Percentiles rank a stretch among this genome's conserved stretches.
phyloP scores from a whole-genome alignment of 2,113 vertebrate genomes.

The Mirounga angustirostris region DNA sequence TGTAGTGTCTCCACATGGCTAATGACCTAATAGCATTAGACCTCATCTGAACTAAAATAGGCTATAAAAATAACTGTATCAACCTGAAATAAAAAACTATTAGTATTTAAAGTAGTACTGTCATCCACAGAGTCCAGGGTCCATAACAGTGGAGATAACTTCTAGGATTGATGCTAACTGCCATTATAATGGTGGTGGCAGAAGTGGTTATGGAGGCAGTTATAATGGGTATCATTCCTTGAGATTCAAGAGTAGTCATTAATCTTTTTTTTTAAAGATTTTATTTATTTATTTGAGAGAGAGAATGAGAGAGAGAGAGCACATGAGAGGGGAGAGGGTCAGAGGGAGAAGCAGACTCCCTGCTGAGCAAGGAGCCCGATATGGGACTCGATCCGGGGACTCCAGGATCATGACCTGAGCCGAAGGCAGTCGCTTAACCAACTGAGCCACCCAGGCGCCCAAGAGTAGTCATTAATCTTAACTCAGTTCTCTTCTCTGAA shows the following conservation, averaged over 20 bases:
- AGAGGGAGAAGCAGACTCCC: too few species aligned
- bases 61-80: neutral
- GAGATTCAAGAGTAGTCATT: neutral
- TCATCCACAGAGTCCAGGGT: neutral
- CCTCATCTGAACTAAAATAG: neutral
- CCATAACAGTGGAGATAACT: neutral
- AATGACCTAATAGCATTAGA: neutral
- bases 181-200: neutral
- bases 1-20: neutral
- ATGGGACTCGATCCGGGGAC: too few species aligned
- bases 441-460: too few species aligned
- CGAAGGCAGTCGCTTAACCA: too few species aligned
- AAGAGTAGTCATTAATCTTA: neutral
- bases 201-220: neutral
- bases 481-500: neutral
- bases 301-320: too few species aligned
- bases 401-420: too few species aligned
- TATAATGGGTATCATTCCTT: neutral
- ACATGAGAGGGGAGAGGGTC: too few species aligned
- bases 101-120: neutral
- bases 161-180: neutral
- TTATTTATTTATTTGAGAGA: too few species aligned
- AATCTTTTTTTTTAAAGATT: neutral
- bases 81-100: neutral
- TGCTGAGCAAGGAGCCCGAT: too few species aligned